These are phyloP conservation scores for Platalea minor DNA, from an alignment of 2,797 vertebrate genomes.

Conservation along the genomic window DNA sequence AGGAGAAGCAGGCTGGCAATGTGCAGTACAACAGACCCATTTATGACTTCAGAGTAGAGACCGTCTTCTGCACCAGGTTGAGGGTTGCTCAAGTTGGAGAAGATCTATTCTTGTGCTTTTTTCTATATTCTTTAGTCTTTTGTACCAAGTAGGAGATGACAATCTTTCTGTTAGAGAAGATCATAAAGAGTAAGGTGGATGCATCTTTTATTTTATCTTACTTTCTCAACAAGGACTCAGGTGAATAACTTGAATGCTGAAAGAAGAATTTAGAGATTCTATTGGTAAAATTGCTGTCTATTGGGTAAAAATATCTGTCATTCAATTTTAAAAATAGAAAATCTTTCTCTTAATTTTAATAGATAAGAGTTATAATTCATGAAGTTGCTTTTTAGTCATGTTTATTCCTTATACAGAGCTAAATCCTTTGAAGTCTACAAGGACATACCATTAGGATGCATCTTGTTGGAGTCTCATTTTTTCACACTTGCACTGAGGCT, in stretches of 20 bases:
- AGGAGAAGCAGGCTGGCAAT: neutral
- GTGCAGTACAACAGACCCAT: neutral
- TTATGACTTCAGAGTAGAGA: neutral
- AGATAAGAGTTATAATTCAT: neutral
- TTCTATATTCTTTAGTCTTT: neutral
- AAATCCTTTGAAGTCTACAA: conserved; percentile 10
- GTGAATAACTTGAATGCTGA: neutral
- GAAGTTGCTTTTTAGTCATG: conserved; percentile 6
- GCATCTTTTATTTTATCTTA: neutral
- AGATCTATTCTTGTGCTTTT: neutral
- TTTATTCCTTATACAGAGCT: conserved; percentile 35
- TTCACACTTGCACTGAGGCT: conserved; percentile 58
- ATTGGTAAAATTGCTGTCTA: neutral
- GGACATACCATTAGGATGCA: conserved; percentile 44
- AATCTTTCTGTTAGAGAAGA: neutral
- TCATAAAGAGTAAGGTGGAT: neutral
- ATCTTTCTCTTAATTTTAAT: neutral
- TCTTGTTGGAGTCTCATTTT: conserved; percentile 66
- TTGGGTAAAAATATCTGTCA: neutral
- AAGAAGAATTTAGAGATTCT: neutral
- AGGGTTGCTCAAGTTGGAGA: neutral
- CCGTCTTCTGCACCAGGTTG: neutral
- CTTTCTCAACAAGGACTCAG: neutral
- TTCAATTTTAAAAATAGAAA: conserved; percentile 1
- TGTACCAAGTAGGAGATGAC: neutral